Conservation (phyloP, 2,113 vertebrate species). For the Ophthalmolycus amberensis region DNA sequence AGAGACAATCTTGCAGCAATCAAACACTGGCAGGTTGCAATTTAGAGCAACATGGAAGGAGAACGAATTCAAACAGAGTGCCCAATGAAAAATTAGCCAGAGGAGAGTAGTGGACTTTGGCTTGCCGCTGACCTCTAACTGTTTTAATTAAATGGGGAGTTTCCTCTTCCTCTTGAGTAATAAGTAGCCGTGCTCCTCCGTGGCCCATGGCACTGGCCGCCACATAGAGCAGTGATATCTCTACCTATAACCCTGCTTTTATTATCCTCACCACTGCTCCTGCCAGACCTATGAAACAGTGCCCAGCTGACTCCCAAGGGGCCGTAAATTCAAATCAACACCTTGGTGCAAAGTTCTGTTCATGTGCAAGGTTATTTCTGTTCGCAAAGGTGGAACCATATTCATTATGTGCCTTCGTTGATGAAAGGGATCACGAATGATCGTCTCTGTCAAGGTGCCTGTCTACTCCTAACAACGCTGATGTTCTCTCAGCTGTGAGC, state of each 20-base stretch:
- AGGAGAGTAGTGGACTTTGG: slow-evolving; percentile 66
- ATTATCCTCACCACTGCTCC: slow-evolving; percentile 45
- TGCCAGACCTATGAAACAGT: slow-evolving; percentile 38
- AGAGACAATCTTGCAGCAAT: slow-evolving; percentile 67
- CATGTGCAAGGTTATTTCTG: slow-evolving; percentile 41
- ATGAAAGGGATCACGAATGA: slow-evolving; percentile 50
- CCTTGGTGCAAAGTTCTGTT: slow-evolving; percentile 21
- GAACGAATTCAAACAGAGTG: slow-evolving; percentile 63
- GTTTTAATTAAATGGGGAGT: slow-evolving; percentile 79
- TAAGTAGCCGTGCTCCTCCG: slow-evolving; percentile 63
- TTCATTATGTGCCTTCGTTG: slow-evolving; percentile 36
- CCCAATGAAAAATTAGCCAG: slow-evolving; percentile 69
- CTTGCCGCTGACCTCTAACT: slow-evolving; percentile 73
- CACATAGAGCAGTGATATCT: slow-evolving; percentile 58
- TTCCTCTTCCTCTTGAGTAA: slow-evolving; percentile 74
- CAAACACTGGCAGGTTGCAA: slow-evolving; percentile 70
- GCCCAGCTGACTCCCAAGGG: slow-evolving; percentile 26
- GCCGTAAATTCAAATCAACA: slow-evolving; percentile 38
- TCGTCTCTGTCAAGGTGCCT: slow-evolving; percentile 42
- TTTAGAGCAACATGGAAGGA: slow-evolving; percentile 70
- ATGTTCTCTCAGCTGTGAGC: slow-evolving; percentile 36
- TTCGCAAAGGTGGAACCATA: slow-evolving; percentile 30
- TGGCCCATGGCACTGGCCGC: slow-evolving; percentile 46
- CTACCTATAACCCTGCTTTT: slow-evolving; percentile 58
- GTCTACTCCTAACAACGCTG: slow-evolving; percentile 37